Conservation (phyloP, 2,888 invertebrate species). For the Tenthredo amoena region DNA sequence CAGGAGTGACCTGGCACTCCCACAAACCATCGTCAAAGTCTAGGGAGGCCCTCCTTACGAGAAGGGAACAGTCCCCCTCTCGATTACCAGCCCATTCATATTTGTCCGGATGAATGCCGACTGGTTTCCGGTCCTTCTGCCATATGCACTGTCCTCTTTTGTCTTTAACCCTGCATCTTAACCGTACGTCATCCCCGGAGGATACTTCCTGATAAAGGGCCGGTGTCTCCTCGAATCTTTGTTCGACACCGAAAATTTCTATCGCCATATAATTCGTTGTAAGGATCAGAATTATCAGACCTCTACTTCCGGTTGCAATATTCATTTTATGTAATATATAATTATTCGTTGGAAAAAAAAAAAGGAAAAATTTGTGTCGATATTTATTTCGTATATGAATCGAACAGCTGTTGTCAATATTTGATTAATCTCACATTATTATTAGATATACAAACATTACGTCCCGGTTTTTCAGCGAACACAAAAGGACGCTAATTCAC, state of each 20-base stretch:
- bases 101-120: constrained; percentile 92
- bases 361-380: background rate
- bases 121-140: constrained; percentile 95
- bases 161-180: constrained; percentile 91
- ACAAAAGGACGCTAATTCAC: background rate
- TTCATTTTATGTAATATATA: background rate
- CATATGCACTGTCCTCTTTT: constrained; percentile 94
- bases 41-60: constrained; percentile 89
- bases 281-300: background rate
- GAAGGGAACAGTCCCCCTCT: constrained; percentile 90
- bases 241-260: constrained; percentile 80
- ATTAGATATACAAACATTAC: background rate
- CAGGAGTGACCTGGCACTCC: constrained; percentile 96
- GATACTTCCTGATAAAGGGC: constrained; percentile 91
- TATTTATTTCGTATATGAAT: background rate
- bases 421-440: background rate
- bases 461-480: background rate
- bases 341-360: background rate
- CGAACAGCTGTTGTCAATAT: background rate
- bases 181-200: constrained; percentile 89
- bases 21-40: constrained; percentile 94
- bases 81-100: constrained; percentile 91
- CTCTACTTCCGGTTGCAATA: background rate
- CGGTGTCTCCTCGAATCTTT: constrained; percentile 92
- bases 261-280: background rate